phyloP scores from a whole-genome alignment of 2,797 vertebrate genomes.

The Aratinga solstitialis region DNA sequence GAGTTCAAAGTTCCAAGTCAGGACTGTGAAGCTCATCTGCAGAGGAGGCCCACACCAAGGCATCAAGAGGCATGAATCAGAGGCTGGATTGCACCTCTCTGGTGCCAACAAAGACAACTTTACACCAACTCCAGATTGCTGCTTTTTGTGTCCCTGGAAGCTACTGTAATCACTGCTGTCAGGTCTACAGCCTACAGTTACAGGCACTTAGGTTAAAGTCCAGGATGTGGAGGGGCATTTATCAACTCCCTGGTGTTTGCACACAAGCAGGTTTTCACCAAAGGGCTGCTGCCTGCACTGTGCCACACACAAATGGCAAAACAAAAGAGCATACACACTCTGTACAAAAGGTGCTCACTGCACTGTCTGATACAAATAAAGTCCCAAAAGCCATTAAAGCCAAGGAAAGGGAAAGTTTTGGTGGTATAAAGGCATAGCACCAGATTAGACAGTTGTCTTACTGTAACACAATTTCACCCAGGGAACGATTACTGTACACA shows the following conservation, averaged over 20 bases:
- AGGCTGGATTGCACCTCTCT: accelerated
- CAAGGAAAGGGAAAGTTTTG: neutral
- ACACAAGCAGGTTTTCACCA: neutral
- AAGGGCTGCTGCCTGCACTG: neutral
- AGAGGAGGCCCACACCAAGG: accelerated
- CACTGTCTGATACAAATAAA: neutral
- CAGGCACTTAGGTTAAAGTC: neutral
- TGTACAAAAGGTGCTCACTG: neutral
- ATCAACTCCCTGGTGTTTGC: neutral
- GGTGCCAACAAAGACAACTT: neutral
- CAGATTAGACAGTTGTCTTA: neutral
- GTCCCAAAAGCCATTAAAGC: neutral
- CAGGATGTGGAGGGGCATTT: neutral
- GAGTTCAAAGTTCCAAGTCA: neutral
- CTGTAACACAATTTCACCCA: neutral
- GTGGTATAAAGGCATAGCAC: neutral
- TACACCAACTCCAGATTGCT: neutral
- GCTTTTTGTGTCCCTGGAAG: neutral
- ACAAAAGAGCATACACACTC: neutral
- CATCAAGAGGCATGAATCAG: accelerated
- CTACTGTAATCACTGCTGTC: neutral
- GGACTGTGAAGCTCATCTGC: neutral
- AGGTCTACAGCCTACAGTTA: neutral
- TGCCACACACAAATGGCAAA: accelerated
- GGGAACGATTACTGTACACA: neutral